A percentile compares a stretch with the other conserved stretches of the same genome.
Evolutionary conservation across 2,888 invertebrate species (phyloP).

Genomic region (Yponomeuta plumbellus): DNA sequence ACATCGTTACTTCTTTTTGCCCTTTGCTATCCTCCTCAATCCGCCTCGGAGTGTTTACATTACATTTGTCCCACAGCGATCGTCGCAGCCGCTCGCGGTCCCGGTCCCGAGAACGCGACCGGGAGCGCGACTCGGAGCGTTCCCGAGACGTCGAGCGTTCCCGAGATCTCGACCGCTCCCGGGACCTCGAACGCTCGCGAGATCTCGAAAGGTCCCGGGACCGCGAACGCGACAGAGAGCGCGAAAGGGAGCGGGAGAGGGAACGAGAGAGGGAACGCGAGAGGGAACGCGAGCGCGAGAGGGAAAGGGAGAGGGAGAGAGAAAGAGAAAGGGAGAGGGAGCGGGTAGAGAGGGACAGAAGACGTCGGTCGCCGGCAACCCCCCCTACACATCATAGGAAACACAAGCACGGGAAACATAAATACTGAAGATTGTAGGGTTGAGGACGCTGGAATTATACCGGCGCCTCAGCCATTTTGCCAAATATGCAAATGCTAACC

Average conservation of each 20-base stretch:
- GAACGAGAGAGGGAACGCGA: constrained; percentile 32
- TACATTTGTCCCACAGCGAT: constrained; percentile 36
- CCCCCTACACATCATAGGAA: constrained; percentile 61
- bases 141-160: constrained; percentile 27
- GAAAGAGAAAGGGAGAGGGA: constrained; percentile 41
- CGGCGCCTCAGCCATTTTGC: too few species aligned
- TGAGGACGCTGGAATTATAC: neutral
- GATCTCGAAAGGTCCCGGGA: constrained; percentile 35
- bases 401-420: constrained; percentile 67
- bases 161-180: constrained; percentile 41
- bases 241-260: constrained; percentile 43
- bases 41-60: neutral
- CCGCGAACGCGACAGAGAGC: constrained; percentile 46
- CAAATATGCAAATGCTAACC: neutral
- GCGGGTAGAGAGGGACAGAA: constrained; percentile 32
- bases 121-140: constrained; percentile 36
- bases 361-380: constrained; percentile 60
- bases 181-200: constrained; percentile 36
- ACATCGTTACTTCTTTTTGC: too few species aligned
- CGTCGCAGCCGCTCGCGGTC: constrained; percentile 45
- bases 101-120: constrained; percentile 41
- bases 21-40: too few species aligned
- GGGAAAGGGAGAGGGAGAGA: constrained; percentile 46
- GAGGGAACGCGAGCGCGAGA: constrained; percentile 29
- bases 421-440: constrained; percentile 40